Evolutionary conservation across 2,113 vertebrate genomes (phyloP).

Genomic region (Nothocercus nigrocapillus): DNA sequence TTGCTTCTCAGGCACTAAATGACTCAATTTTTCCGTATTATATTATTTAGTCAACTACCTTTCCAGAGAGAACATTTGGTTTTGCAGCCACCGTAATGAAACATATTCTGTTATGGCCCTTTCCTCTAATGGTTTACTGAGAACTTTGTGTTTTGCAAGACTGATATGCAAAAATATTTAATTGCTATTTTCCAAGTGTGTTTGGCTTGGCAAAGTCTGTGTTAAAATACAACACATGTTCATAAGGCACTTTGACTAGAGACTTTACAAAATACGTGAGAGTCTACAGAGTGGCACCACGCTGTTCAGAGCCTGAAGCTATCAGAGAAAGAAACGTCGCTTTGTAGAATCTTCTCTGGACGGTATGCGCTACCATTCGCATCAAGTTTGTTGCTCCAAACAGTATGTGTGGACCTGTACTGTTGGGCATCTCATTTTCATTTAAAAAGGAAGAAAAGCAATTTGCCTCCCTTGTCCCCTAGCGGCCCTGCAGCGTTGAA

Average conservation of each 20-base stretch:
- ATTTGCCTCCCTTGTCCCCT: background rate
- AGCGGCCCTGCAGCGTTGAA: background rate
- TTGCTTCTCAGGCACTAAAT: background rate
- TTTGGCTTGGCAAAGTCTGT: background rate
- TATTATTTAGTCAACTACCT: background rate
- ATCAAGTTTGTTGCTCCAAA: background rate
- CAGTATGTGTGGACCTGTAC: background rate
- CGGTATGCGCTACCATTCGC: background rate
- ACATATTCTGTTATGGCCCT: background rate
- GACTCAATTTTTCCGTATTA: background rate
- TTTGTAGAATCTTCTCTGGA: background rate
- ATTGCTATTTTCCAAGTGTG: background rate
- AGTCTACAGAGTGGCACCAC: background rate
- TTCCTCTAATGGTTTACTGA: background rate
- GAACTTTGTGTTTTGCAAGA: background rate
- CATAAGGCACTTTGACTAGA: background rate
- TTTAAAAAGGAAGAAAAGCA: background rate
- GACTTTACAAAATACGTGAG: background rate
- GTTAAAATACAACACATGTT: background rate
- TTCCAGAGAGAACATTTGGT: background rate
- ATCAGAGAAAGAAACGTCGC: background rate
- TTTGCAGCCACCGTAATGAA: background rate
- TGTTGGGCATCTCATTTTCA: accelerated
- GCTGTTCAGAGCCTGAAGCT: background rate
- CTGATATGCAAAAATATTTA: background rate